Percentiles rank a stretch among this genome's conserved stretches.
Evolutionary conservation across 1,140 invertebrate species (phyloP).

Genomic region (Lepidurus packardi): DNA sequence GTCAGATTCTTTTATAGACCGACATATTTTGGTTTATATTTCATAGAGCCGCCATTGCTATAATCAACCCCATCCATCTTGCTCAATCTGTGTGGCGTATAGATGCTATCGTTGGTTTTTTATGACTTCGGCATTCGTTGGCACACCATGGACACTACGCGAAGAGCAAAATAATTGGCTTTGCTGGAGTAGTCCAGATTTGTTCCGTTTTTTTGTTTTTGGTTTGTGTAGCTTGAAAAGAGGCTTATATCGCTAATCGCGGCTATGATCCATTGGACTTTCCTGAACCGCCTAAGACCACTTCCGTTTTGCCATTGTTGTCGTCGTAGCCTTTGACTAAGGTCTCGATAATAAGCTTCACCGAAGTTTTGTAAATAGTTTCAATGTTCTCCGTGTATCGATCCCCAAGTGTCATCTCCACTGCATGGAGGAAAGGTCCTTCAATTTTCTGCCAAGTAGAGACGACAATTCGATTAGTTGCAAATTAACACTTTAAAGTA

Average conservation of each 20-base stretch:
- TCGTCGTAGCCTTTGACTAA: slow-evolving; percentile 71
- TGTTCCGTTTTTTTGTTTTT: too few species aligned
- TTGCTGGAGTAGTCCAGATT: too few species aligned
- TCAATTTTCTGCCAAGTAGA: slow-evolving; percentile 75
- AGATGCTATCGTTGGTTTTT: too few species aligned
- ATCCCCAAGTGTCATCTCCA: slow-evolving; percentile 75
- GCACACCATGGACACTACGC: too few species aligned
- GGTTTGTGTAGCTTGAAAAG: too few species aligned
- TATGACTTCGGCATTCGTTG: too few species aligned
- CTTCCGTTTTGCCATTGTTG: slow-evolving; percentile 42
- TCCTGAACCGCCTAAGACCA: not conserved
- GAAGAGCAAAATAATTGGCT: too few species aligned
- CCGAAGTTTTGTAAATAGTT: slow-evolving; percentile 82
- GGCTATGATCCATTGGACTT: slow-evolving; percentile 1
- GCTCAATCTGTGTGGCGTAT: too few species aligned
- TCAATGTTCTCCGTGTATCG: slow-evolving; percentile 87
- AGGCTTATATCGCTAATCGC: not conserved
- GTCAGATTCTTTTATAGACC: too few species aligned
- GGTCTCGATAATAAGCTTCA: slow-evolving; percentile 83
- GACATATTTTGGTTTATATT: too few species aligned
- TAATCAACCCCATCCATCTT: too few species aligned
- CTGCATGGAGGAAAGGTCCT: slow-evolving; percentile 77
- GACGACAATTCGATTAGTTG: not conserved
- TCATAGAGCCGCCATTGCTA: too few species aligned
- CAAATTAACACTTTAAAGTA: not conserved